Conservation (phyloP, 2,113 vertebrate genomes). For the Gracilinanus agilis region DNA sequence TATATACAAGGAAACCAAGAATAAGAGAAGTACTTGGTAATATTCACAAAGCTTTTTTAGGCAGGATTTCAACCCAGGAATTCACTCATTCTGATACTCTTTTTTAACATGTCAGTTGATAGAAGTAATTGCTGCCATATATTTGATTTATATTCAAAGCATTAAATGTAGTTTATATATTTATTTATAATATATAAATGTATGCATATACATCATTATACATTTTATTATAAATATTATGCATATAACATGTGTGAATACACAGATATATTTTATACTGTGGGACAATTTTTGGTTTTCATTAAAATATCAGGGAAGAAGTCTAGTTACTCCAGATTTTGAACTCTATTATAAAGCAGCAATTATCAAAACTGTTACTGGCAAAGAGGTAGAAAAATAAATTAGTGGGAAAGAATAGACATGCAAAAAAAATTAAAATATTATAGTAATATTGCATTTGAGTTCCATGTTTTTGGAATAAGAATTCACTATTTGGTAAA, state of each 20-base stretch:
- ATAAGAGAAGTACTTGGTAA: not conserved
- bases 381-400: too few relatives aligned
- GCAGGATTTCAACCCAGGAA: not conserved
- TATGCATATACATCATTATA: not conserved
- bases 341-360: too few relatives aligned
- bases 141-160: not conserved
- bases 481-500: too few relatives aligned
- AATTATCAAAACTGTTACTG: too few relatives aligned
- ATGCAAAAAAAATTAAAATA: too few relatives aligned
- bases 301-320: not conserved
- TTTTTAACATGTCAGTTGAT: not conserved
- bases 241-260: not conserved
- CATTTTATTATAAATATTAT: too few relatives aligned
- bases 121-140: constrained; percentile 34
- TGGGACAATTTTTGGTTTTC: not conserved
- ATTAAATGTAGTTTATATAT: not conserved
- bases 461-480: too few relatives aligned
- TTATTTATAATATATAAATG: too few relatives aligned
- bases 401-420: too few relatives aligned
- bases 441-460: too few relatives aligned
- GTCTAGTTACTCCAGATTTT: too few relatives aligned
- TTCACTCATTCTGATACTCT: not conserved
- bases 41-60: not conserved
- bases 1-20: not conserved
- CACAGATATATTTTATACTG: not conserved